Evolutionary conservation across 2,888 invertebrate species (phyloP).

Genomic region (Lamellibrachia satsuma): DNA sequence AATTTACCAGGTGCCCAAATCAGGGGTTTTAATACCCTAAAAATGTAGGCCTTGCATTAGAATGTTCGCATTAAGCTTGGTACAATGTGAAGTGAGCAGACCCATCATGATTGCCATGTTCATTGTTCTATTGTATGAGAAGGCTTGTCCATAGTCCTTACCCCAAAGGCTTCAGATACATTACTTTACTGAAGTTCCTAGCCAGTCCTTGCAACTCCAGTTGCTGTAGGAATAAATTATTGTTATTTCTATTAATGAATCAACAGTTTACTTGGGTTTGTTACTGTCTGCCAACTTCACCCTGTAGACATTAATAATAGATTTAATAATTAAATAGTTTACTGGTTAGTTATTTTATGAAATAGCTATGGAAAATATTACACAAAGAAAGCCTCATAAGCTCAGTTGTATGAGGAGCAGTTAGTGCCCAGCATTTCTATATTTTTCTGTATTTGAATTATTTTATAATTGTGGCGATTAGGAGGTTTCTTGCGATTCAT

Average conservation of each 20-base stretch:
- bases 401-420: not conserved
- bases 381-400: not conserved
- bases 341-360: not conserved
- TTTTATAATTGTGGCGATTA: too few relatives aligned
- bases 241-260: not conserved
- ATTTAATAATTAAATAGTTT: not conserved
- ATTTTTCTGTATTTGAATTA: too few relatives aligned
- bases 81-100: not conserved
- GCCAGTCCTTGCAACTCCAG: not conserved
- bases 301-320: not conserved
- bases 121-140: not conserved
- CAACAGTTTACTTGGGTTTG: not conserved
- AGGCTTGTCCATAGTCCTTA: not conserved
- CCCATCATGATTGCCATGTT: not conserved
- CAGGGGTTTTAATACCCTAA: not conserved
- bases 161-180: not conserved
- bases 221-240: not conserved
- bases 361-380: not conserved
- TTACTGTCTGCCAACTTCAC: not conserved
- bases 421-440: too few relatives aligned
- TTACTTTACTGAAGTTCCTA: not conserved
- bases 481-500: too few relatives aligned
- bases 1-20: not conserved
- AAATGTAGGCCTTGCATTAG: not conserved
- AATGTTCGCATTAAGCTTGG: not conserved